phyloP scores from a whole-genome alignment of 2,888 invertebrate genomes.

The Toxonevra muliebris region DNA sequence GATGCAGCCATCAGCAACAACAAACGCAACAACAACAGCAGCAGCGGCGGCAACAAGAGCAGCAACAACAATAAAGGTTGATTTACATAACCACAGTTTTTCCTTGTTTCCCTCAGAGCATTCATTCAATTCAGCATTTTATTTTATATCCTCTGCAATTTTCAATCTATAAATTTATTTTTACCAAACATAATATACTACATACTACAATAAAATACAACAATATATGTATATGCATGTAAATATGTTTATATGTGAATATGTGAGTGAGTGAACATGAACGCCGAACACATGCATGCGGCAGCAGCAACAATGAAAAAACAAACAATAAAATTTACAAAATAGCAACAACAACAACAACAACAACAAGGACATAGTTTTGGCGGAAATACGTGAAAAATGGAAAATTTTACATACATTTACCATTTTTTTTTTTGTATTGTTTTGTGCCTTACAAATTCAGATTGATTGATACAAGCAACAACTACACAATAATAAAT shows the following conservation, averaged over 20 bases:
- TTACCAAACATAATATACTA: not conserved
- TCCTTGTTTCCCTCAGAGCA: conserved; percentile 6
- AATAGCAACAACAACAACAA: conserved; percentile 5
- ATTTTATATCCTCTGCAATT: no score
- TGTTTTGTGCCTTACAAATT: not conserved
- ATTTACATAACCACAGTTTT: conserved; percentile 29
- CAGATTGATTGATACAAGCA: no score
- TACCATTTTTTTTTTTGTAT: not conserved
- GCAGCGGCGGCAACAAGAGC: not conserved
- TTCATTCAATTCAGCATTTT: no score
- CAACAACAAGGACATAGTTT: conserved; percentile 14
- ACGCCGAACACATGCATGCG: no score
- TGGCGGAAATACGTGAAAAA: not conserved
- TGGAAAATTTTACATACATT: not conserved
- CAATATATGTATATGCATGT: not conserved
- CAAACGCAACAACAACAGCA: no score
- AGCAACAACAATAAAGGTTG: not conserved
- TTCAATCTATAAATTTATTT: not conserved
- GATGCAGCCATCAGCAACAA: no score
- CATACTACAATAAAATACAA: not conserved
- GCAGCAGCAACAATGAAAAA: no score
- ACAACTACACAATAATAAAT: no score
- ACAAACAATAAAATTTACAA: not conserved
- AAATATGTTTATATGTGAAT: not conserved
- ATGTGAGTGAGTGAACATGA: not conserved